These are phyloP conservation scores for Hyperoplus lanceolatus DNA, from an alignment of 2,797 vertebrate species.

Conservation along the genomic window DNA sequence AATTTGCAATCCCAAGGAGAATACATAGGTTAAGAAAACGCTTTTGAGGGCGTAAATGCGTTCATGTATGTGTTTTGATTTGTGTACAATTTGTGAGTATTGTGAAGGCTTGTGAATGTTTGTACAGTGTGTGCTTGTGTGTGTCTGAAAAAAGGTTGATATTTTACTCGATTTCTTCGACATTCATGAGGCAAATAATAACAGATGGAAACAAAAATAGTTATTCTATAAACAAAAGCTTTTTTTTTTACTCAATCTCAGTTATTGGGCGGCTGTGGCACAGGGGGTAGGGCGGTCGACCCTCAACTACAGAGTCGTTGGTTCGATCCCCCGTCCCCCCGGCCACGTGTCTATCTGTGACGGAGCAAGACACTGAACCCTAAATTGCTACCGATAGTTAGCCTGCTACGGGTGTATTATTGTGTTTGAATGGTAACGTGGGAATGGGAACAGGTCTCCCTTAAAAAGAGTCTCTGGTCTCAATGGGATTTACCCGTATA, in stretches of 20 bases:
- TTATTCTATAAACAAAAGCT: not conserved
- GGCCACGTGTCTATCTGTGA: too few species aligned
- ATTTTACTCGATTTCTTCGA: not conserved
- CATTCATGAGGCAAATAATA: not conserved
- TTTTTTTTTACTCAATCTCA: not conserved
- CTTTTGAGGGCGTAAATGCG: not conserved
- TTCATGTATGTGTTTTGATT: not conserved
- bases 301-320: too few species aligned
- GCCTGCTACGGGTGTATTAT: too few species aligned
- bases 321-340: too few species aligned
- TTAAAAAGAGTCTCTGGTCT: too few species aligned
- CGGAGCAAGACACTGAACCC: too few species aligned
- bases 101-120: not conserved
- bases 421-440: too few species aligned
- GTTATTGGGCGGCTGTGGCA: not conserved
- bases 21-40: conserved; percentile 20
- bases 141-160: not conserved
- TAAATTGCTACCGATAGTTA: too few species aligned
- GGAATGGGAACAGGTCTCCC: too few species aligned
- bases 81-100: not conserved
- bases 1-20: conserved; percentile 21
- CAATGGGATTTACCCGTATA: too few species aligned
- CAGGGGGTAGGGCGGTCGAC: too few species aligned
- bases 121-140: not conserved
- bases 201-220: not conserved